A percentile compares a stretch with the other conserved stretches of the same genome.
Conservation (phyloP, 2,888 invertebrate species). For the Alsophila aescularia region DNA sequence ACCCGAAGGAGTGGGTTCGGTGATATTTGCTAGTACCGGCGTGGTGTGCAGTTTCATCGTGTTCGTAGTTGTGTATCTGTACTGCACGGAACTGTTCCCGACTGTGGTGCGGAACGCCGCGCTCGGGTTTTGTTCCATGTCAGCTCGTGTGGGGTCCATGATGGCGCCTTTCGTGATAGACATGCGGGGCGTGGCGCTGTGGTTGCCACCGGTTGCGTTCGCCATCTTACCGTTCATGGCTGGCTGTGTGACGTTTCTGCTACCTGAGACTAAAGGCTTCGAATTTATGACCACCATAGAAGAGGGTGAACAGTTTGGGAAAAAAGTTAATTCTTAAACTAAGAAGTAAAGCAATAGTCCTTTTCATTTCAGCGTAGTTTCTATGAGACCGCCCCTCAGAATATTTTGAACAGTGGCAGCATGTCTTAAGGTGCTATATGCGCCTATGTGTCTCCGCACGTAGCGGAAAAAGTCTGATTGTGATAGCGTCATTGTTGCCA, state of each 20-base stretch:
- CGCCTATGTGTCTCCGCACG: too few relatives aligned
- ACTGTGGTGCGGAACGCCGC: constrained; percentile 95
- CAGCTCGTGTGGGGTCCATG: constrained; percentile 94
- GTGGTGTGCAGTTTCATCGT: constrained; percentile 93
- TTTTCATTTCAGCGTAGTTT: too few relatives aligned
- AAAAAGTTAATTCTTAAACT: too few relatives aligned
- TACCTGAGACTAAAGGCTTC: constrained; percentile 92
- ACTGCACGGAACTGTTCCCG: constrained; percentile 94
- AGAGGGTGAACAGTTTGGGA: constrained; percentile 87
- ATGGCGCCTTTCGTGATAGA: constrained; percentile 92
- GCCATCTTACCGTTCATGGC: constrained; percentile 87
- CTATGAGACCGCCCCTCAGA: too few relatives aligned
- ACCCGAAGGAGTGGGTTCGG: constrained; percentile 68
- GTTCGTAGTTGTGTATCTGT: constrained; percentile 94
- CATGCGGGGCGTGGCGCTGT: constrained; percentile 73
- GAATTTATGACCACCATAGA: constrained; percentile 91
- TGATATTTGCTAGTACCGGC: constrained; percentile 88
- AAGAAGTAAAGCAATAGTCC: too few relatives aligned
- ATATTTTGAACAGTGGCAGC: too few relatives aligned
- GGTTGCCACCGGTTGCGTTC: constrained; percentile 89
- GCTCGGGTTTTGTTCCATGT: constrained; percentile 94
- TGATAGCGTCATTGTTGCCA: too few relatives aligned
- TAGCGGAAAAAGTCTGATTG: too few relatives aligned
- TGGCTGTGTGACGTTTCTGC: constrained; percentile 79
- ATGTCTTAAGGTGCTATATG: too few relatives aligned